These are phyloP conservation scores for Himalopsyche japonica DNA, from an alignment of 2,888 invertebrate genomes.

Conservation along the genomic window DNA sequence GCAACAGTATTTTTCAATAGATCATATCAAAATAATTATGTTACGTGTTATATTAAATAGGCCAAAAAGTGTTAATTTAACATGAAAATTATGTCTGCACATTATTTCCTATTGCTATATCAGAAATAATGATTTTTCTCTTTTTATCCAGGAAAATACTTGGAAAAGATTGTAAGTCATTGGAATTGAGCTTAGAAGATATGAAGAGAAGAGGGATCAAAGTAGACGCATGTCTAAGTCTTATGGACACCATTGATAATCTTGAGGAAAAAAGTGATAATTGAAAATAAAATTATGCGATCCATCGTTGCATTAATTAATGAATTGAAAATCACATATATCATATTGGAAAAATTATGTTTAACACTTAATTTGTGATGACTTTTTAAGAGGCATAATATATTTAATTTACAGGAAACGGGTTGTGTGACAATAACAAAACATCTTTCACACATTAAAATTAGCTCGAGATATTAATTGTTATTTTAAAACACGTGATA, in stretches of 20 bases:
- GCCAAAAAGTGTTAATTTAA: conserved; percentile 5
- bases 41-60: not conserved
- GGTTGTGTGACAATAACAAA: no score
- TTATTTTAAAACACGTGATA: no score
- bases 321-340: no score
- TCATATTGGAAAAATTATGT: no score
- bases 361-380: no score
- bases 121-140: conserved; percentile 4
- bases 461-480: no score
- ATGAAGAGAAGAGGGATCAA: conserved; percentile 70
- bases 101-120: not conserved
- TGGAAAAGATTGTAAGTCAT: conserved; percentile 63
- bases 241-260: conserved; percentile 67
- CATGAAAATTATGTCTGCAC: no score
- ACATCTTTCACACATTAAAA: no score
- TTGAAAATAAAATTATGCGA: not conserved
- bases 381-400: no score
- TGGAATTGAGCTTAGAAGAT: conserved; percentile 64
- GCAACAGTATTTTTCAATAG: not conserved
- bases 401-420: no score
- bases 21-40: not conserved
- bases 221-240: conserved; percentile 61
- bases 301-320: no score
- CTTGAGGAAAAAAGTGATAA: conserved; percentile 48
- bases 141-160: conserved; percentile 62